Evolutionary conservation across 1,140 invertebrate species (phyloP).

Genomic region (Euura lappo): DNA sequence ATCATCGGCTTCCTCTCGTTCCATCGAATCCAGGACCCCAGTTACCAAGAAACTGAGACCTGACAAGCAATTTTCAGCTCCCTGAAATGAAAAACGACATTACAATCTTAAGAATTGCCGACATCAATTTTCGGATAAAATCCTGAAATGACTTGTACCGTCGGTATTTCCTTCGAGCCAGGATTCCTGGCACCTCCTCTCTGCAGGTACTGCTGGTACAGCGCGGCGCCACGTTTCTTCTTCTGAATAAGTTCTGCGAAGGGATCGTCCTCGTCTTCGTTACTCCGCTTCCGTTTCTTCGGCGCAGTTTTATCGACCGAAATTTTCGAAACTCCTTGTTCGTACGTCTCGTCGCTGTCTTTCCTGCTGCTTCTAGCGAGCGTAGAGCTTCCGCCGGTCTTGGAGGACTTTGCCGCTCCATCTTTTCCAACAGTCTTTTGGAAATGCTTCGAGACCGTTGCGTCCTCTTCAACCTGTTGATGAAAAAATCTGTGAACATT

Average conservation of each 20-base stretch:
- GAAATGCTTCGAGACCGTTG: no score
- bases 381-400: no score
- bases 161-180: constrained; percentile 82
- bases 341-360: neutral
- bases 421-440: no score
- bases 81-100: constrained; percentile 59
- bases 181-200: constrained; percentile 78
- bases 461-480: no score
- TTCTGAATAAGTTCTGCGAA: constrained; percentile 71
- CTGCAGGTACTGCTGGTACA: constrained; percentile 77
- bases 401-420: no score
- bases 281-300: constrained; percentile 23
- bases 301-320: constrained; percentile 13
- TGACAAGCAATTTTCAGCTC: constrained; percentile 75
- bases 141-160: constrained; percentile 56
- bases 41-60: constrained; percentile 84
- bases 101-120: constrained; percentile 17
- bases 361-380: neutral
- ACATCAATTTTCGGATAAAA: constrained; percentile 16
- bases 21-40: constrained; percentile 88
- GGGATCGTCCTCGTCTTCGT: constrained; percentile 35
- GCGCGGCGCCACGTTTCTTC: constrained; percentile 65
- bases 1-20: constrained; percentile 78
- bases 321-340: constrained; percentile 13
- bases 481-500: no score